These are phyloP conservation scores for Berghia stephanieae DNA, from an alignment of 1,140 invertebrate genomes.

Conservation along the genomic window DNA sequence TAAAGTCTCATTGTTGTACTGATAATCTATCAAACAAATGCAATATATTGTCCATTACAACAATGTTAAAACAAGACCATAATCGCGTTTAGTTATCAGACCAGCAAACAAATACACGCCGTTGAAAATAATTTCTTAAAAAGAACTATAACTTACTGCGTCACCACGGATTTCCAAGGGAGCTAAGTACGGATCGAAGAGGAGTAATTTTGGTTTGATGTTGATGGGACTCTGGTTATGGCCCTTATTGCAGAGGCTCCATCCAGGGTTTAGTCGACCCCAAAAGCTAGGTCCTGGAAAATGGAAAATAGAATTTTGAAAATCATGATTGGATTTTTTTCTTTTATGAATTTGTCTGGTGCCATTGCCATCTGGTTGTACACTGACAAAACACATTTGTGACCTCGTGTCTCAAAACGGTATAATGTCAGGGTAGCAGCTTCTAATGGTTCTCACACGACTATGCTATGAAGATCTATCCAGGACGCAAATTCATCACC, in stretches of 20 bases:
- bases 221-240: conserved; percentile 94
- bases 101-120: too few relatives aligned
- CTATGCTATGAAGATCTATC: too few relatives aligned
- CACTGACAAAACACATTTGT: neutral
- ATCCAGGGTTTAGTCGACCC: conserved; percentile 95
- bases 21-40: too few relatives aligned
- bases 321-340: neutral
- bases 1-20: too few relatives aligned
- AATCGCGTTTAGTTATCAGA: too few relatives aligned
- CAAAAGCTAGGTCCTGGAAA: conserved; percentile 92
- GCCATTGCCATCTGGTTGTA: too few relatives aligned
- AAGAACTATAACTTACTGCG: conserved; percentile 72
- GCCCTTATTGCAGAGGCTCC: conserved; percentile 94
- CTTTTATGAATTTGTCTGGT: neutral
- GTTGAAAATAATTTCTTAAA: too few relatives aligned
- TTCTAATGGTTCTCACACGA: neutral
- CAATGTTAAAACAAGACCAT: too few relatives aligned
- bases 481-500: too few relatives aligned
- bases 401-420: neutral
- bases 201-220: conserved; percentile 87
- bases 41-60: too few relatives aligned
- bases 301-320: conserved; percentile 8
- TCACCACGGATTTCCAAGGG: conserved; percentile 90
- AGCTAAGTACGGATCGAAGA: conserved; percentile 92
- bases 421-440: neutral